Base-by-base conservation (phyloP, 2,797 vertebrate genomes). In the Poeciliopsis presidionis region DNA sequence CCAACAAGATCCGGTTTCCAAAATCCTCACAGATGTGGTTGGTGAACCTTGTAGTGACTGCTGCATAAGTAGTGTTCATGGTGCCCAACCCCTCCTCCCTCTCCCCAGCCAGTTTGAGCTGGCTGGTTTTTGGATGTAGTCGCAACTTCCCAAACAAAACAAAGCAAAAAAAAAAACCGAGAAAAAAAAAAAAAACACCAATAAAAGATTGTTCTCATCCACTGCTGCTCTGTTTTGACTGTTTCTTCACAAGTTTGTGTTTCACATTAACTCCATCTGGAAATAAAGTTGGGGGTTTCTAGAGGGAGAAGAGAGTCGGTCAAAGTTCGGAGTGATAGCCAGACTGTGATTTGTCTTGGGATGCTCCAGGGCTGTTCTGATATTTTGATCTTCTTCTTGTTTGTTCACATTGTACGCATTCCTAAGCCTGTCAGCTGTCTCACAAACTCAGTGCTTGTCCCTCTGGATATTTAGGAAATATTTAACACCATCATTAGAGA, bases 121-220 rank as follows among this genome's bases (percentile, higher is more conserved):
- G 67, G 67, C 67, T 70, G 67, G 89, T 61, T 94, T 94, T 88
- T 93, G 91, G 93, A 93, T 95, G 93, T 94, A 93, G 91, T 94
- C 71, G 49, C 92, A 88, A 91, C 92, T 92, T 89, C 87, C 85
- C 88, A 82, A 85, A 61, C 47, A 55, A 55, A 57, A 57, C 30
- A 39, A 73, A 53, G 14, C 45, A 51, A 51, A 33, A 49, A 9
- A 39, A 55, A 18, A 89, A 90, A 90, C 11, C 11, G 3, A 7
- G 30, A 1, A 0, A 51, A 0, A 36, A 36, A 51, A 41, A 75
- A 86, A 89, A 90, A 90, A 88, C 90, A 94, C 90, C 88, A 95
- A 95, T 94, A 93, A 95, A 94, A 92, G 90, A 92, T 92, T 91
- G 90, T 92, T 93, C 90, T 93, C 89, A 92, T 92, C 89, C 87